Evolutionary conservation across 2,888 invertebrate genomes (phyloP).

Genomic region (Therioaphis trifolii): DNA sequence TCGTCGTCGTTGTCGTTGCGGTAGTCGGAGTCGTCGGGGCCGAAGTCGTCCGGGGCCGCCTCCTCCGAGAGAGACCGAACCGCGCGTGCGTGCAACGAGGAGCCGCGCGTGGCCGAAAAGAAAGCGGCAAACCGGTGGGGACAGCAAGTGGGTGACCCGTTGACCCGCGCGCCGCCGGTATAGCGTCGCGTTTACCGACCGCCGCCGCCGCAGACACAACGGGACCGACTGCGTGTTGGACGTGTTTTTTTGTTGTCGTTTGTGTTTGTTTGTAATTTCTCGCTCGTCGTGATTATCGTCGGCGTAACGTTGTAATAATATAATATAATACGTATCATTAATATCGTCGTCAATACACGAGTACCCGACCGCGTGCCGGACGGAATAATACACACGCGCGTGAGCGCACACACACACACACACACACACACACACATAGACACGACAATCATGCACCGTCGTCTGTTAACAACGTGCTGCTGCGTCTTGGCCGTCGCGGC

Average conservation of each 20-base stretch:
- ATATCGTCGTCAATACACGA: too few species aligned
- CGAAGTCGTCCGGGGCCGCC: too few species aligned
- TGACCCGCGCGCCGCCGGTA: slow-evolving; percentile 57
- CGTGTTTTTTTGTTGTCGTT: slow-evolving; percentile 57
- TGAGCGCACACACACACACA: too few species aligned
- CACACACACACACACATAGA: too few species aligned
- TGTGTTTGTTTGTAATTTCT: neutral
- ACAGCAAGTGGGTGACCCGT: slow-evolving; percentile 55
- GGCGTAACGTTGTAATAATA: too few species aligned
- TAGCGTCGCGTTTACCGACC: slow-evolving; percentile 37
- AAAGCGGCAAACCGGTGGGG: slow-evolving; percentile 59
- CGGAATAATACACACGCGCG: too few species aligned
- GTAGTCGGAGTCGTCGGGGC: neutral
- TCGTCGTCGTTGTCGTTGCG: neutral
- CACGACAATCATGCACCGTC: neutral
- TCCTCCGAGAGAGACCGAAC: too few species aligned
- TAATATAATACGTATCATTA: too few species aligned
- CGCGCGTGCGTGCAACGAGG: too few species aligned
- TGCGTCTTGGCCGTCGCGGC: slow-evolving; percentile 30
- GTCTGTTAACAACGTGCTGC: slow-evolving; percentile 41
- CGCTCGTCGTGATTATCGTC: neutral
- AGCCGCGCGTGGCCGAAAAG: slow-evolving; percentile 9
- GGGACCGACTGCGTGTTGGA: slow-evolving; percentile 49
- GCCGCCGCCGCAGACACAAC: slow-evolving; percentile 36
- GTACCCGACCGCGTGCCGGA: too few species aligned